Conservation (phyloP, 2,113 vertebrate genomes). For the Orcinus orca region DNA sequence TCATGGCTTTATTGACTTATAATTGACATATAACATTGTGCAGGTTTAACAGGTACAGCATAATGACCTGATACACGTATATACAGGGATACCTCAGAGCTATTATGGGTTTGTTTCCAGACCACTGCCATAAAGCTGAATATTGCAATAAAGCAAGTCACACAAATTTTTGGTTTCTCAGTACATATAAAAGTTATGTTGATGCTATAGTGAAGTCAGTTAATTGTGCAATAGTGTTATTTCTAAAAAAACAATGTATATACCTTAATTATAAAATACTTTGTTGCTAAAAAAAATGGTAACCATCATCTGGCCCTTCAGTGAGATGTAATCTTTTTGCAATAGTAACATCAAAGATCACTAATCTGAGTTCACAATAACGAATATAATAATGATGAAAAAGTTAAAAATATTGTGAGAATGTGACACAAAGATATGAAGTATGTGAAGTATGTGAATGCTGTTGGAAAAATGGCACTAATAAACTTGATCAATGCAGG, state of each 20-base stretch:
- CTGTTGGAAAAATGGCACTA: background rate
- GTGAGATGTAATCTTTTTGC: fast-evolving
- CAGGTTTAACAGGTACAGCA: background rate
- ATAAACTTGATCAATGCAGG: background rate
- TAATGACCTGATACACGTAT: background rate
- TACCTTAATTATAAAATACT: background rate
- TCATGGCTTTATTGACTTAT: background rate
- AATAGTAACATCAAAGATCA: background rate
- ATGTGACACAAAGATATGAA: background rate
- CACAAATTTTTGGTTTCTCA: background rate
- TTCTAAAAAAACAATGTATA: background rate
- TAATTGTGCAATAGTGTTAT: background rate
- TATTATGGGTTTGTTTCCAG: background rate
- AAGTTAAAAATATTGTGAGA: background rate
- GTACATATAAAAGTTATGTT: background rate
- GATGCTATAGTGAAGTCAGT: background rate
- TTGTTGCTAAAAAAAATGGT: background rate
- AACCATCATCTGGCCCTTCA: background rate
- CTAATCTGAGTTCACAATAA: background rate
- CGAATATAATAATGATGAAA: background rate
- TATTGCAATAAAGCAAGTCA: background rate
- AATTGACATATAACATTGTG: background rate
- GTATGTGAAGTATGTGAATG: background rate
- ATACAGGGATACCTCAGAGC: background rate
- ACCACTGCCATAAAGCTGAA: background rate